Evolutionary conservation across 2,888 invertebrate genomes (phyloP).

Genomic region (Eulithis prunata): DNA sequence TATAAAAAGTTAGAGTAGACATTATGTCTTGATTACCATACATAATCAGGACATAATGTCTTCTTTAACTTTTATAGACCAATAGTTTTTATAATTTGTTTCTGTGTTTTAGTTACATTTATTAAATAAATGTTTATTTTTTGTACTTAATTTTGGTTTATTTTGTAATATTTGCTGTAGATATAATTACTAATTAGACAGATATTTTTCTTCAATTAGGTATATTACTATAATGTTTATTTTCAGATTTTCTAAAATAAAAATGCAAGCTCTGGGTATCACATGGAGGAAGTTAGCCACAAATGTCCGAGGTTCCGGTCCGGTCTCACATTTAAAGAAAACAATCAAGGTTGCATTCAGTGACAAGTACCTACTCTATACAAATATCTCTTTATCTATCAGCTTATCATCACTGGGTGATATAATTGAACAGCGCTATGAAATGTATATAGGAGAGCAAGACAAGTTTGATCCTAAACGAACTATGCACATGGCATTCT

Average conservation of each 20-base stretch:
- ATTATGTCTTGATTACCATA: too few relatives aligned
- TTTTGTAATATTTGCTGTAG: neutral
- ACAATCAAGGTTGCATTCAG: conserved; percentile 82
- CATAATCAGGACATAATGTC: too few relatives aligned
- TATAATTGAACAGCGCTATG: conserved; percentile 92
- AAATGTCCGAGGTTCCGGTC: conserved; percentile 51
- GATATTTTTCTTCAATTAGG: conserved; percentile 24
- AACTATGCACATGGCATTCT: conserved; percentile 91
- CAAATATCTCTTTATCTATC: conserved; percentile 92
- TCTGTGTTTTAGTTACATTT: conserved; percentile 16
- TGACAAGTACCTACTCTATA: conserved; percentile 89
- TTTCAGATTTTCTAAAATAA: conserved; percentile 28
- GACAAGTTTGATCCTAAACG: conserved; percentile 85
- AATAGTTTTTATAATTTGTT: neutral
- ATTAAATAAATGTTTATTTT: conserved; percentile 22
- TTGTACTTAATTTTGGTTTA: conserved; percentile 2
- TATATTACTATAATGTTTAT: conserved; percentile 3
- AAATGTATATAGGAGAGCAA: conserved; percentile 86
- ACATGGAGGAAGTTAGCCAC: conserved; percentile 67
- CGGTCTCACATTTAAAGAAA: conserved; percentile 53
- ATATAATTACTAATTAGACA: too few relatives aligned
- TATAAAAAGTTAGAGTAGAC: too few relatives aligned
- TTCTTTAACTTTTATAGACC: too few relatives aligned
- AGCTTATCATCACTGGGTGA: conserved; percentile 92
- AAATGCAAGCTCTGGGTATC: conserved; percentile 55